Percentiles rank a stretch among this genome's conserved stretches.
Evolutionary conservation across 2,888 invertebrate species (phyloP).

Genomic region (Amiota minor): DNA sequence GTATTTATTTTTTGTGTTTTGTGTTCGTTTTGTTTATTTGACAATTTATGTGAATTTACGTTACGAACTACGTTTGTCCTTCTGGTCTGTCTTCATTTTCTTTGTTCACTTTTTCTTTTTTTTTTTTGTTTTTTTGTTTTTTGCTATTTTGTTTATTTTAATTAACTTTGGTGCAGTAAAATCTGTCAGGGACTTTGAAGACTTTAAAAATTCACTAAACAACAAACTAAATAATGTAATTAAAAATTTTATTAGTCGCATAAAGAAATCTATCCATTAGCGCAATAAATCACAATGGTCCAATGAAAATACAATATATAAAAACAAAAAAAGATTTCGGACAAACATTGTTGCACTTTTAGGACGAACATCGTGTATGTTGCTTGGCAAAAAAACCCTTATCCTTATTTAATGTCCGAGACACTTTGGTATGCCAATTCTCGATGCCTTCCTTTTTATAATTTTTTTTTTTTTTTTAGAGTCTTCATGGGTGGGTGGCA

Average conservation of each 20-base stretch:
- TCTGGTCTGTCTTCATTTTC: neutral
- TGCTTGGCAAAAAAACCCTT: constrained; percentile 51
- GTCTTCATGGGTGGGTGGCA: too few relatives aligned
- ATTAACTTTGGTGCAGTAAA: neutral
- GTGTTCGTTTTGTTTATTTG: constrained; percentile 10
- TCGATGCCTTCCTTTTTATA: neutral
- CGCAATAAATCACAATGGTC: constrained; percentile 65
- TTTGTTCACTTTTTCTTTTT: neutral
- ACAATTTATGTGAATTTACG: constrained; percentile 8
- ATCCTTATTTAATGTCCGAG: constrained; percentile 52
- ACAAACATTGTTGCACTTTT: constrained; percentile 50
- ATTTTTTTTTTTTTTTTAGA: neutral
- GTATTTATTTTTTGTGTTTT: constrained; percentile 28
- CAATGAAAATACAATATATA: constrained; percentile 30
- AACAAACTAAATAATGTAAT: constrained; percentile 36
- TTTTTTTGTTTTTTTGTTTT: neutral
- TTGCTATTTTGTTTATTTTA: neutral
- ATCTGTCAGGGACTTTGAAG: neutral
- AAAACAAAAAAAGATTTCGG: constrained; percentile 10
- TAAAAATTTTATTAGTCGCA: constrained; percentile 57
- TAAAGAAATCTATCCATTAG: constrained; percentile 40
- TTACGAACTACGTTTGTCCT: neutral
- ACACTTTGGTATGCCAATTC: constrained; percentile 58
- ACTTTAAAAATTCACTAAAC: constrained; percentile 13
- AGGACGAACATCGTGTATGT: constrained; percentile 45